Base-by-base conservation (phyloP, 2,888 invertebrate genomes). In the Liposcelis brunnea region DNA sequence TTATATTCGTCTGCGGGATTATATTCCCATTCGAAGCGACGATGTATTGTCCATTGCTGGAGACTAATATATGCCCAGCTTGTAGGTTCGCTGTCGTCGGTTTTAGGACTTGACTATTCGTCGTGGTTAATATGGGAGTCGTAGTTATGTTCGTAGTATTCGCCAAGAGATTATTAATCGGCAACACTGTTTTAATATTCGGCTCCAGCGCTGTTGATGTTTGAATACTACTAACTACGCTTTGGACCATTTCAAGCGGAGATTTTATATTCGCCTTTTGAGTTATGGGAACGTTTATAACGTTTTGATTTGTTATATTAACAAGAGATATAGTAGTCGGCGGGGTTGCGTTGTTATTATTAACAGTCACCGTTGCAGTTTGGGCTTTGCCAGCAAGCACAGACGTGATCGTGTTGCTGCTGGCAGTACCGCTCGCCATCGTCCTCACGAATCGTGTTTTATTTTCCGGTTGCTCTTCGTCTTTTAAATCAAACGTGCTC, bases 401-500 rank as follows among this genome's bases (percentile, higher is more conserved):
- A 0, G 79, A 82, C 0, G 85, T 86, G 15, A 85, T 80, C 0
- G 85, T 84, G 57, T 84, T 84, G 52, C 83, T 73, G 31, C 80
- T 80, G 2, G 76, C 77, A 1, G 82, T 82, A 7, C 81, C 77
- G 56, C 80, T 79, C 0, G 80, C 80, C 71, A 74, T 73, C 1
- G 73, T 72, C 1, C 72, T 73, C 11, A 72, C 71, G 11, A 70
- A 56, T 11, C 68, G 62, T 1, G 61, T 61, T 26, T 26, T 26
- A 26, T 26, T 26, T 26, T 26, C 26, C 8, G 8, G 8, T 26
- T 26, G 5, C 8, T 26, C 26, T 26, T 26, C 26, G 4, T 26
- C 8, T 8, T 26, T 4, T 6, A 26, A 6, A 8, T 26, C 26
- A 26, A 26, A 26, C 4, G 26, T 26, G 26, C 26, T 26, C 26